Evolutionary conservation across 2,113 vertebrate species (phyloP).

Genomic region (Tragelaphus strepsiceros): DNA sequence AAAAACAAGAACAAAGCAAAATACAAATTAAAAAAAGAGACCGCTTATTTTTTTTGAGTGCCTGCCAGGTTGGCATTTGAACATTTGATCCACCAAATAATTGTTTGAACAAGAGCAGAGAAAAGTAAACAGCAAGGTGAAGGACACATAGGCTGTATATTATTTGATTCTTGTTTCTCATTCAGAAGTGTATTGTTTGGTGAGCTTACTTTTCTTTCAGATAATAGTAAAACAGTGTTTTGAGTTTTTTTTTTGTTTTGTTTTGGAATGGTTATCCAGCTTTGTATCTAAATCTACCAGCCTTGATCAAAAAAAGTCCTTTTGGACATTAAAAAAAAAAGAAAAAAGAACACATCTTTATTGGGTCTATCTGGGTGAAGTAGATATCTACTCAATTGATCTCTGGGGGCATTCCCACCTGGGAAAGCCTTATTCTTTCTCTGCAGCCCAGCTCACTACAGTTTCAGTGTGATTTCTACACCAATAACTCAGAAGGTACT

Average conservation of each 20-base stretch:
- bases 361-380: not conserved
- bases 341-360: not conserved
- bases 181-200: constrained; percentile 63
- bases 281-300: constrained; percentile 45
- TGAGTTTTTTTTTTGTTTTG: constrained; percentile 29
- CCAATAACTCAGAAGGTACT: not conserved
- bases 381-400: not conserved
- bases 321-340: not conserved
- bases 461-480: not conserved
- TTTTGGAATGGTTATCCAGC: not conserved
- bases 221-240: constrained; percentile 60
- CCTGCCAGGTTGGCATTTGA: constrained; percentile 56
- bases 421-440: not conserved
- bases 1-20: constrained; percentile 50
- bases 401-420: not conserved
- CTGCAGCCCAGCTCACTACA: not conserved
- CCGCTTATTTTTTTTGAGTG: constrained; percentile 59
- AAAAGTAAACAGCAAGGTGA: constrained; percentile 65
- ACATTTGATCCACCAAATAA: constrained; percentile 61
- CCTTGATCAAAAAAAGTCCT: constrained; percentile 1
- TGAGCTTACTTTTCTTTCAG: constrained; percentile 58
- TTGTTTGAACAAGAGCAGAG: constrained; percentile 45
- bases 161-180: constrained; percentile 53
- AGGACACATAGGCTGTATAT: constrained; percentile 48
- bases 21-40: not conserved